Evolutionary conservation across 2,797 vertebrate species (phyloP), one percentile per base, ranked within the genome.

Genomic region (Molossus alvarezi): DNA sequence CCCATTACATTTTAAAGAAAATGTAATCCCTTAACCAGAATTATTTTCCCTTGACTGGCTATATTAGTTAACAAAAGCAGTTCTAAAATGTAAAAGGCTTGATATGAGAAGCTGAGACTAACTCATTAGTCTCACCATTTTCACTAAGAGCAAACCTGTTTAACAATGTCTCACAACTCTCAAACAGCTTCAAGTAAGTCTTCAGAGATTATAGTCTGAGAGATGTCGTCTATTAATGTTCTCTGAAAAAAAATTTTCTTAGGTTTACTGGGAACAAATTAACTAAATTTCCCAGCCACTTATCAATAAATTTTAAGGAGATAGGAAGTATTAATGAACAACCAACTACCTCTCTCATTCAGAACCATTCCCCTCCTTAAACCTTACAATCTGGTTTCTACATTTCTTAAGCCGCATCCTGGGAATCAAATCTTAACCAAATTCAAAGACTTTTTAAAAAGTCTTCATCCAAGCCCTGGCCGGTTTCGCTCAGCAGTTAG

Each of bases 401-500:
- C 14, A 93, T 45, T 88, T 96, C 88, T 94, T 33, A 94, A 89
- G 73, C n/a, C 62, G 33, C 82, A 79, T 51, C 73, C 75, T 89
- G 17, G 9, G 33, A 94, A 79, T 80, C 71, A 82, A 88, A 81
- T 64, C 75, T 76, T 91, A 20, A 72, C 6, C 64, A 94, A 89
- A 93, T 83, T 84, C 55, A 29, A 85, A 90, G 48, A 48, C 27
- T 7, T 55, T 85, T 62, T 20, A n/a, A 9, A 75, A 91, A 88
- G 45, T 93, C 41, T 67, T 67, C 64, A 67, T 18, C 41, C 41
- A 5, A 5, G 41, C 6, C 5, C 41, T 45, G 41, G 41, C 41
- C 41, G 41, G 41, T 45, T 45, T 45, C 41, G 3, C 41, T 45
- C 41, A 45, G 41, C 6, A 6, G 41, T 45, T 45, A 45, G 41